Evolutionary conservation across 1,140 invertebrate genomes (phyloP).

Genomic region (Papilio xuthus): DNA sequence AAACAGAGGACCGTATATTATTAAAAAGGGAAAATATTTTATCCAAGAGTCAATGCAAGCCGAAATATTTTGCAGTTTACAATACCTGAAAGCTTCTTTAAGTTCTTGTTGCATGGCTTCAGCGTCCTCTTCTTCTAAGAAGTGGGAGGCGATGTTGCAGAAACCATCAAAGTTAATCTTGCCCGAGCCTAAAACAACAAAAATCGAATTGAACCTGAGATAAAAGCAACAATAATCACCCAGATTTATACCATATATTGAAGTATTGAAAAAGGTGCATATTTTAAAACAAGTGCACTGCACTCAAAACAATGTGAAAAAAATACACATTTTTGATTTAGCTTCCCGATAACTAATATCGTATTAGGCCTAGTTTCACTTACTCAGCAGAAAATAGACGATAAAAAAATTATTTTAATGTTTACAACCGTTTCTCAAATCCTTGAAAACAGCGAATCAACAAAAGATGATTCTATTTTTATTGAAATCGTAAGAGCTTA

Average conservation of each 20-base stretch:
- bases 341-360: neutral
- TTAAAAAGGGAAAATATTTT: too few relatives aligned
- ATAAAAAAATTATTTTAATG: neutral
- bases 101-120: conserved; percentile 97
- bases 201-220: neutral
- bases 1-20: too few relatives aligned
- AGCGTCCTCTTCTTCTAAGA: conserved; percentile 94
- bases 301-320: neutral
- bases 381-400: neutral
- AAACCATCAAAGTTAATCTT: conserved; percentile 97
- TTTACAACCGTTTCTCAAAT: neutral
- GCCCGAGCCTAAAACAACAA: conserved; percentile 83
- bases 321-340: neutral
- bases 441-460: neutral
- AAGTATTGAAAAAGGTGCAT: too few relatives aligned
- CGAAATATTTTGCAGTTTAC: neutral
- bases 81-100: conserved; percentile 93
- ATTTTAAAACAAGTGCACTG: too few relatives aligned
- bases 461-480: conserved; percentile 13
- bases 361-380: neutral
- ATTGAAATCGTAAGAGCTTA: conserved; percentile 6
- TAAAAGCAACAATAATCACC: neutral
- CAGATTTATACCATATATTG: too few relatives aligned
- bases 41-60: too few relatives aligned
- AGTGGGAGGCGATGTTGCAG: conserved; percentile 93